Evolutionary conservation across 2,888 invertebrate species (phyloP), one percentile per base, ranked within the genome.

Genomic region (Baronia brevicornis): DNA sequence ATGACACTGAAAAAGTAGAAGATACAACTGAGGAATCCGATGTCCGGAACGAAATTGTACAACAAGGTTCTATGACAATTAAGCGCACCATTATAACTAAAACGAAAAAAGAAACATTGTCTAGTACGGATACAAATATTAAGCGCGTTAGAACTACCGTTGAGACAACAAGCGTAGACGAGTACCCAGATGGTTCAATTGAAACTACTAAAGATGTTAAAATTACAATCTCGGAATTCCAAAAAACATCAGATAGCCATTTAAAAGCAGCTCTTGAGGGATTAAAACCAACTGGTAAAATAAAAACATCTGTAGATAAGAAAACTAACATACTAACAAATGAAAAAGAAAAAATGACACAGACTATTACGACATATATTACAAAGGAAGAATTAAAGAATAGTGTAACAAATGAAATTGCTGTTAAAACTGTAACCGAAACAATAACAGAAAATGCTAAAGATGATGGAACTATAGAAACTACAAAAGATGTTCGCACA

Each of bases 91-190:
- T 82, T 2, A 82, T 79, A 9, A 84, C 78, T 10, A 77, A 73
- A 52, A 85, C 84, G 4, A 84, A 69, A 45, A 67, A 70, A 9
- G 85, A 85, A 51, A 80, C 77, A 8, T 60, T 85, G 41, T 67
- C 84, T 28, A 87, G 87, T 37, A 64, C 67, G 28, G 85, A 88
- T 42, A 62, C 63, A 39, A 74, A 65, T 56, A 85, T 87, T 22
- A 87, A 86, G 63, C 84, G 88, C 10, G 74, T 88, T 31, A 82
- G 87, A 47, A 87, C 87, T 23, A 87, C 88, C 5, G 71, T 86
- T 25, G 87, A 87, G 51, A 85, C 84, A 0, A 69, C 65, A 4
- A 80, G 78, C 9, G 64, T 79, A 2, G 84, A 84, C 46, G 75
- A 72, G 49, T 82, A 71, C 46, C 80, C 84, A 1, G 85, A 86